Evolutionary conservation across 2,888 invertebrate species (phyloP).

Genomic region (Tenthredo distinguenda): DNA sequence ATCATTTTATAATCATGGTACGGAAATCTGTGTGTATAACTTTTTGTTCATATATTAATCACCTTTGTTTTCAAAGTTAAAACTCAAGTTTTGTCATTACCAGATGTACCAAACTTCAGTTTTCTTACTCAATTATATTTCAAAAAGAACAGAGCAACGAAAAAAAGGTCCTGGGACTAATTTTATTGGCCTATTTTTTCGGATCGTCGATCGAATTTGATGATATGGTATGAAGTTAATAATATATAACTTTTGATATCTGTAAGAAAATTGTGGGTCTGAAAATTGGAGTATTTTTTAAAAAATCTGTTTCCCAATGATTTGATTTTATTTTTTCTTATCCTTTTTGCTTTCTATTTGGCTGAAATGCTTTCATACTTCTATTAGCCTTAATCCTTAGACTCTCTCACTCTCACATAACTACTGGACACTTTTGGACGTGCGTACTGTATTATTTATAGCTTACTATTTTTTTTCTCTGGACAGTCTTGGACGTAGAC

Average conservation of each 20-base stretch:
- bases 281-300: neutral
- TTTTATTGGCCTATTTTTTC: slow-evolving; percentile 15
- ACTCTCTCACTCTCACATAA: slow-evolving; percentile 66
- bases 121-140: neutral
- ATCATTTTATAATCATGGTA: slow-evolving; percentile 40
- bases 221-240: slow-evolving; percentile 41
- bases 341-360: slow-evolving; percentile 32
- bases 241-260: slow-evolving; percentile 21
- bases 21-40: slow-evolving; percentile 24
- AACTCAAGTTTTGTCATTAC: slow-evolving; percentile 37
- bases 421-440: slow-evolving; percentile 67
- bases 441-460: slow-evolving; percentile 67
- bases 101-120: slow-evolving; percentile 25
- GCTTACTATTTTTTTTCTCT: slow-evolving; percentile 57
- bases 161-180: neutral
- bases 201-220: slow-evolving; percentile 59
- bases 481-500: slow-evolving; percentile 64
- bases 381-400: slow-evolving; percentile 59
- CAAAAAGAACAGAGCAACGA: slow-evolving; percentile 26
- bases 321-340: neutral
- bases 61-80: neutral
- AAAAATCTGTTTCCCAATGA: neutral
- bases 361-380: slow-evolving; percentile 45
- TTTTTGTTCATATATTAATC: slow-evolving; percentile 9
- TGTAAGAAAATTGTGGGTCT: slow-evolving; percentile 4